Evolutionary conservation across 2,888 invertebrate genomes (phyloP).

Genomic region (Macrophya annulata): DNA sequence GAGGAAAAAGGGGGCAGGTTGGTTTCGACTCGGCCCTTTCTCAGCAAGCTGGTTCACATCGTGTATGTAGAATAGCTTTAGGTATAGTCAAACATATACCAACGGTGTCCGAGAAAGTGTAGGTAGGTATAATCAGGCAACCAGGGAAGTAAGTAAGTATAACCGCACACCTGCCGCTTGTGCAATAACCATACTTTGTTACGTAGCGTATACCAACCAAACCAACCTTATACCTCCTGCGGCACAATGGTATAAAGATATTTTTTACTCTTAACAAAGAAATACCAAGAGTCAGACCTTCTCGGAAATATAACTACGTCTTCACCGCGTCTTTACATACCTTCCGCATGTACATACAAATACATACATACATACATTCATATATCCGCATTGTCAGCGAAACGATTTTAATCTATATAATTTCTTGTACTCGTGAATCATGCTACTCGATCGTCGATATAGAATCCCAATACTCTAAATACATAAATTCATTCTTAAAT

Average conservation of each 20-base stretch:
- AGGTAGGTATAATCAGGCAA: constrained; percentile 38
- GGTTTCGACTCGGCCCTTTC: constrained; percentile 35
- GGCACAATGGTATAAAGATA: constrained; percentile 12
- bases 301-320: neutral
- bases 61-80: neutral
- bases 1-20: neutral
- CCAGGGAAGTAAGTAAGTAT: constrained; percentile 36
- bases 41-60: constrained; percentile 12
- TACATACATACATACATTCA: no score
- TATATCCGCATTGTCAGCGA: constrained; percentile 26
- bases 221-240: neutral
- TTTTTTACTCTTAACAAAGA: constrained; percentile 16
- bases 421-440: neutral
- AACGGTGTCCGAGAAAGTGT: neutral
- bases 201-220: neutral
- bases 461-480: neutral
- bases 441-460: neutral
- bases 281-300: neutral
- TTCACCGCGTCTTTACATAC: neutral
- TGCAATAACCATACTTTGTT: constrained; percentile 49
- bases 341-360: neutral
- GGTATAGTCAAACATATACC: neutral
- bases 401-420: neutral
- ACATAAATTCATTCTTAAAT: neutral
- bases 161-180: constrained; percentile 47